These are phyloP conservation scores for Nasonia oneida DNA, from an alignment of 2,888 invertebrate species.

Conservation along the genomic window DNA sequence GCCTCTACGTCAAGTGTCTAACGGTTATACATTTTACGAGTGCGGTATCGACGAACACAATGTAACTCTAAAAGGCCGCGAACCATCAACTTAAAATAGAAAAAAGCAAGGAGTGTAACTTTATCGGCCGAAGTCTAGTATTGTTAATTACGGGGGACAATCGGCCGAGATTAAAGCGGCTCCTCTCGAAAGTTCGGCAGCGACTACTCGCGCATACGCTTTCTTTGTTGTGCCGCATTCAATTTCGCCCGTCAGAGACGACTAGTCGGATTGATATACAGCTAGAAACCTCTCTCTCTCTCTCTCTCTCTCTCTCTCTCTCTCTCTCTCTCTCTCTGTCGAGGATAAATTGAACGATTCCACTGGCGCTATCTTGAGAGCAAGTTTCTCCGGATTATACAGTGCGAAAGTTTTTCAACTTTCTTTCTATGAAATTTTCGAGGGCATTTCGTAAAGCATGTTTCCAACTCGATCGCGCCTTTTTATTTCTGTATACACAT, in stretches of 20 bases:
- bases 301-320: no score
- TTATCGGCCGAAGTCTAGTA: neutral
- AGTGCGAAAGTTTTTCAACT: constrained; percentile 22
- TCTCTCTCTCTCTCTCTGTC: neutral
- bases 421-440: constrained; percentile 40
- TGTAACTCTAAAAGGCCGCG: neutral
- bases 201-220: neutral
- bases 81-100: no score
- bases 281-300: neutral
- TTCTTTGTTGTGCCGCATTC: neutral
- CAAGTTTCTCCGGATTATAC: constrained; percentile 31
- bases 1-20: neutral
- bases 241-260: constrained; percentile 14
- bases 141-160: neutral
- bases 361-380: neutral
- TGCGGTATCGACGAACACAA: neutral
- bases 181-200: neutral
- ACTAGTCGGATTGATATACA: constrained; percentile 32
- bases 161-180: neutral
- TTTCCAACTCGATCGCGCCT: neutral
- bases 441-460: constrained; percentile 20
- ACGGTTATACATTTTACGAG: neutral
- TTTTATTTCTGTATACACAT: neutral
- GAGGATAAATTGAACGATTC: constrained; percentile 36
- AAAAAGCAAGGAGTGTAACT: no score